Evolutionary conservation across 2,888 invertebrate species (phyloP).

Genomic region (Xestobium rufovillosum): DNA sequence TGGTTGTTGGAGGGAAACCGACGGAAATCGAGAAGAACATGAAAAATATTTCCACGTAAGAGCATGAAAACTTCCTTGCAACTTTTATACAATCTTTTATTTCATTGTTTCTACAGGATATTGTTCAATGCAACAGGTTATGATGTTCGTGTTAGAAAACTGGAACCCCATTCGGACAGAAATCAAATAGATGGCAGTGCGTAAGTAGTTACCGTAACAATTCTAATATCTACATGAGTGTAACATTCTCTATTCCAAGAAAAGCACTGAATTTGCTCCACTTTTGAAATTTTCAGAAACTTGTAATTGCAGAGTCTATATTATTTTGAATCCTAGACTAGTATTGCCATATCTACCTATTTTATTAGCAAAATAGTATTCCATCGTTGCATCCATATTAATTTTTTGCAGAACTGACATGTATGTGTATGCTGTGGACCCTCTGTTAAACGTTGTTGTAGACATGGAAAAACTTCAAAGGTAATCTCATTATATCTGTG

Average conservation of each 20-base stretch:
- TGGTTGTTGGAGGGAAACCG: constrained; percentile 70
- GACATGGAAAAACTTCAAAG: constrained; percentile 72
- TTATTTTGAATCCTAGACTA: too few relatives aligned
- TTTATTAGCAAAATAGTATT: too few relatives aligned
- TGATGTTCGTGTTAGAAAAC: constrained; percentile 68
- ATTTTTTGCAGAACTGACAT: constrained; percentile 65
- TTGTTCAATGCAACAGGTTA: constrained; percentile 68
- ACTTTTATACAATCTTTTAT: neutral
- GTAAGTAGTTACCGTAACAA: too few relatives aligned
- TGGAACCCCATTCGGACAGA: constrained; percentile 66
- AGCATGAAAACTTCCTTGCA: constrained; percentile 16
- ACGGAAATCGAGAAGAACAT: constrained; percentile 66
- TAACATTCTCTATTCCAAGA: too few relatives aligned
- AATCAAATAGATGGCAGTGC: constrained; percentile 57
- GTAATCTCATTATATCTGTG: too few relatives aligned
- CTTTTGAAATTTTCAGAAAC: too few relatives aligned
- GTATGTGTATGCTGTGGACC: constrained; percentile 80
- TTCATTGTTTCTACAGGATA: constrained; percentile 40
- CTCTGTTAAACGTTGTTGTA: constrained; percentile 69
- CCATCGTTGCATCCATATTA: neutral
- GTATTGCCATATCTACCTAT: too few relatives aligned
- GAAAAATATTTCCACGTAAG: constrained; percentile 60
- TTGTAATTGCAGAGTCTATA: too few relatives aligned
- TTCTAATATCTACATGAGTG: too few relatives aligned
- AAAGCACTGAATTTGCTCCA: too few relatives aligned